These are phyloP conservation scores for Pollenia amentaria DNA, from an alignment of 2,888 invertebrate genomes.

Conservation along the genomic window DNA sequence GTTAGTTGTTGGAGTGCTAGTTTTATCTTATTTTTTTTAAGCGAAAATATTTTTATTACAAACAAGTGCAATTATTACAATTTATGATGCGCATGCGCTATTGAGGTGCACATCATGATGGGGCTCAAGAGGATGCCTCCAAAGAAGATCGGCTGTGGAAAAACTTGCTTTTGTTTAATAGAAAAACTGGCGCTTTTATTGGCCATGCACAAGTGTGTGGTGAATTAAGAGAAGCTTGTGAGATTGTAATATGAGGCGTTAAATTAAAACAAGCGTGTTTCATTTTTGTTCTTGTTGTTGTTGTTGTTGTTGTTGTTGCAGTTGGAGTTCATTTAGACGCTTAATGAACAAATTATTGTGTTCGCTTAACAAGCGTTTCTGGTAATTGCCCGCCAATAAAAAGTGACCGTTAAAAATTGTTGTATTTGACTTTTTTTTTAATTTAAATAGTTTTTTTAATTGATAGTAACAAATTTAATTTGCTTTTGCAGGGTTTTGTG, in stretches of 20 bases:
- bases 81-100: slow-evolving; percentile 58
- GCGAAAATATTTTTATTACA: slow-evolving; percentile 60
- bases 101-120: slow-evolving; percentile 41
- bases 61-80: slow-evolving; percentile 61
- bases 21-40: background rate
- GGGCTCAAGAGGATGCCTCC: slow-evolving; percentile 24
- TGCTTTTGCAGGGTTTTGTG: background rate
- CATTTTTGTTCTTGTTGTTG: background rate
- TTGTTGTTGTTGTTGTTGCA: slow-evolving; percentile 15
- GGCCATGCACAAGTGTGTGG: background rate
- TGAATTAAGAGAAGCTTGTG: background rate
- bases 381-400: slow-evolving; percentile 29
- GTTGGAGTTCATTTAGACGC: slow-evolving; percentile 38
- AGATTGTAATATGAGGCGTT: slow-evolving; percentile 38
- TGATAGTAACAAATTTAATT: slow-evolving; percentile 5
- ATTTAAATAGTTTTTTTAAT: slow-evolving; percentile 4
- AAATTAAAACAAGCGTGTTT: slow-evolving; percentile 50
- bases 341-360: slow-evolving; percentile 58
- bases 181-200: slow-evolving; percentile 1
- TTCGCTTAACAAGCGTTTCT: slow-evolving; percentile 31
- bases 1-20: slow-evolving; percentile 12
- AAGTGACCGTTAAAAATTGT: slow-evolving; percentile 33
- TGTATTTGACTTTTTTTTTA: background rate
- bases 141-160: background rate
- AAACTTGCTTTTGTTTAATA: background rate